Evolutionary conservation across 2,888 invertebrate genomes (phyloP).

Genomic region (Nephrotoma appendiculata): DNA sequence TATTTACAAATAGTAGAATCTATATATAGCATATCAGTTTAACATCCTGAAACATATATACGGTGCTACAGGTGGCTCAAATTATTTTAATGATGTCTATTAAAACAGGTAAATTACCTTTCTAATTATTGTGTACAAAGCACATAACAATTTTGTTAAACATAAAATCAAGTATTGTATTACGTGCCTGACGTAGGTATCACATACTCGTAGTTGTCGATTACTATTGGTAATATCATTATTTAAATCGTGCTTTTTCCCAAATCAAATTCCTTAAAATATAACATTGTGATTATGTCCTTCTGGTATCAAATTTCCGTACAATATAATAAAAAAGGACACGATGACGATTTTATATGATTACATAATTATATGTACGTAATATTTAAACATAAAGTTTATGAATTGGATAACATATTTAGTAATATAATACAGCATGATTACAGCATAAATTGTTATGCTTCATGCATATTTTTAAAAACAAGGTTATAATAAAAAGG

Average conservation of each 20-base stretch:
- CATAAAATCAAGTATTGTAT: not conserved
- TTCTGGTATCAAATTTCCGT: not conserved
- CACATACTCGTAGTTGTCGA: not conserved
- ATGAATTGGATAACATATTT: not conserved
- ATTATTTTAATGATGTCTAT: not conserved
- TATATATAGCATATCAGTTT: not conserved
- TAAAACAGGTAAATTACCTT: not conserved
- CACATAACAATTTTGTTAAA: no score
- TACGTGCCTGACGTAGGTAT: not conserved
- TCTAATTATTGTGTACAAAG: not conserved
- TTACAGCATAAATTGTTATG: not conserved
- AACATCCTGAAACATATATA: not conserved
- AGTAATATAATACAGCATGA: no score
- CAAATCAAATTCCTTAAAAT: not conserved
- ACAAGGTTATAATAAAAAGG: not conserved
- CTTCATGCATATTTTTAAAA: not conserved
- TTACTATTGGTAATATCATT: not conserved
- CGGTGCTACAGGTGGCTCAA: not conserved
- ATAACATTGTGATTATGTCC: not conserved
- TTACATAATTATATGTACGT: not conserved
- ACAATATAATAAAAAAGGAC: not conserved
- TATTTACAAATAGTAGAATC: not conserved
- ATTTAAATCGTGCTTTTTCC: not conserved
- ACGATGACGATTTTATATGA: not conserved
- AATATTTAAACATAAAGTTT: not conserved